Evolutionary conservation across 2,888 invertebrate species (phyloP).

Genomic region (Seira musarum): DNA sequence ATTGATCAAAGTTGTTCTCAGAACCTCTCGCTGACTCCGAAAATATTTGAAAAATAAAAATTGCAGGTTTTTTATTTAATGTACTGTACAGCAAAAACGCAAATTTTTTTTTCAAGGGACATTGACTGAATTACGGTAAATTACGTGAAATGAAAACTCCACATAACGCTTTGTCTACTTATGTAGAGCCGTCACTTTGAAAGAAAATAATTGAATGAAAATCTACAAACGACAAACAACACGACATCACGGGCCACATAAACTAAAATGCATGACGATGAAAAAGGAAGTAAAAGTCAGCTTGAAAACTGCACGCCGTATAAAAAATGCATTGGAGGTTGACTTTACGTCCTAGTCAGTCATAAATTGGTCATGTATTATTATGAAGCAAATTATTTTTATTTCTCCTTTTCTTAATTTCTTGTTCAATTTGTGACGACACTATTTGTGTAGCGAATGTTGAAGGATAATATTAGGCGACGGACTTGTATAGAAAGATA

Average conservation of each 20-base stretch:
- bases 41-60: background rate
- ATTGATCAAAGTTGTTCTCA: background rate
- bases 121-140: background rate
- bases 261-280: constrained; percentile 13
- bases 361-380: background rate
- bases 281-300: constrained; percentile 6
- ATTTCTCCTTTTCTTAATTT: too few relatives aligned
- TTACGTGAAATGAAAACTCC: constrained; percentile 6
- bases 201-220: constrained; percentile 13
- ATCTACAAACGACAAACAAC: constrained; percentile 13
- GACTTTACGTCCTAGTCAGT: background rate
- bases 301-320: background rate
- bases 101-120: constrained; percentile 1
- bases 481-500: too few relatives aligned
- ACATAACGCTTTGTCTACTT: background rate
- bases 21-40: constrained; percentile 63
- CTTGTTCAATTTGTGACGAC: too few relatives aligned
- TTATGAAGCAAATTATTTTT: too few relatives aligned
- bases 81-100: background rate
- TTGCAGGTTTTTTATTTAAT: background rate
- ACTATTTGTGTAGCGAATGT: too few relatives aligned
- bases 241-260: constrained; percentile 14
- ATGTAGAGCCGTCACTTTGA: background rate
- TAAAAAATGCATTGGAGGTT: background rate
- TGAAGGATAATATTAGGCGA: too few relatives aligned